These are phyloP conservation scores for Drosophila emarginata DNA, from an alignment of 2,888 invertebrate species.

Conservation along the genomic window DNA sequence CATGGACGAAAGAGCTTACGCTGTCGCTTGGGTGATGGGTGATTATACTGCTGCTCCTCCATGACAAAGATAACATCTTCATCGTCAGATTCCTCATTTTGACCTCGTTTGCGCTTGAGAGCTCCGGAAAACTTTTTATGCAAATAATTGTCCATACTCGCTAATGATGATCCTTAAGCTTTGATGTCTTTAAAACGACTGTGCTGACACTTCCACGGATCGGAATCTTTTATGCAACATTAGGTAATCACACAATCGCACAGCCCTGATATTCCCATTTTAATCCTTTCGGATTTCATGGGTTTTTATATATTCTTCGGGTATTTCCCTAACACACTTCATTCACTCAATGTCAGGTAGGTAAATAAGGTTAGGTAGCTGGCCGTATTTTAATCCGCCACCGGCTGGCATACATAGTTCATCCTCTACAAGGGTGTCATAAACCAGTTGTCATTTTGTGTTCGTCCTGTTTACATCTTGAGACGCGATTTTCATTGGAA, in stretches of 20 bases:
- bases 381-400: conserved; percentile 44
- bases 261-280: conserved; percentile 51
- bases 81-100: conserved; percentile 45
- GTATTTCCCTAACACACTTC: conserved; percentile 70
- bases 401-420: conserved; percentile 35
- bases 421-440: conserved; percentile 57
- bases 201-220: conserved; percentile 35
- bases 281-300: conserved; percentile 21
- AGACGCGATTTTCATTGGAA: conserved; percentile 60
- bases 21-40: conserved; percentile 44
- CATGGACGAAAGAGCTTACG: conserved; percentile 59
- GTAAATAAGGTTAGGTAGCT: conserved; percentile 21
- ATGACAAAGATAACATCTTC: conserved; percentile 56
- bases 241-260: conserved; percentile 52
- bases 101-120: conserved; percentile 58
- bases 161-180: conserved; percentile 13
- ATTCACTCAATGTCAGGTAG: conserved; percentile 46
- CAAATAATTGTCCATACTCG: conserved; percentile 37
- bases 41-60: conserved; percentile 31
- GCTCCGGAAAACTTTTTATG: conserved; percentile 61
- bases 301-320: conserved; percentile 24
- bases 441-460: conserved; percentile 67
- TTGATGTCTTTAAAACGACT: conserved; percentile 40
- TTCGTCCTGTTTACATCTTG: conserved; percentile 44
- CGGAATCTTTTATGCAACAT: conserved; percentile 66